Evolutionary conservation across 1,140 invertebrate species (phyloP), one percentile per base, ranked within the genome.

Genomic region (Atopsyche davidsoni): DNA sequence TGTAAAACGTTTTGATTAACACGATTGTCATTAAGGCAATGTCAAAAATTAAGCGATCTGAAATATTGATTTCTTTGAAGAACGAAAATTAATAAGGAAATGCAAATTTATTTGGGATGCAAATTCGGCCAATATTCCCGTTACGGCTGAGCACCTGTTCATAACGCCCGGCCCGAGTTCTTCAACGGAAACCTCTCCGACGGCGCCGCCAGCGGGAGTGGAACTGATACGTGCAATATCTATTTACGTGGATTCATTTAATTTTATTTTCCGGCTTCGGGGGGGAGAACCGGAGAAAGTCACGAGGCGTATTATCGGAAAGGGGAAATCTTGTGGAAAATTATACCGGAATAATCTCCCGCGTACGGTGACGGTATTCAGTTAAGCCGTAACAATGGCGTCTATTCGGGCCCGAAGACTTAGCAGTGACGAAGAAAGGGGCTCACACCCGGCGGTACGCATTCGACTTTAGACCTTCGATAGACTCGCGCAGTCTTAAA

Each of bases 271-370:
- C 44, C 39, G 19, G 34, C 28, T 31, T 28, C 31, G 34, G 38
- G 49, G 28, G 34, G 51, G 43, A 48, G 44, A 36, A 19, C 22
- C 24, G 46, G 36, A 36, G 46, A 55, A 55, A 50, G 53, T 42
- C 47, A 46, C 43, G 38, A 32, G 35, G 18, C 17, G 48, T 17
- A 50, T 50, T 43, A 49, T 31, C 16, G 39, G 1, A 40, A 40
- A 13, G 39, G 39, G 32, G 53, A 55, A 55, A 55, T 55, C 42
- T 55, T 31, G 48, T 50, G 53, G 53, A 55, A 55, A 55, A 55
- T 55, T 55, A 55, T 55, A 43, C 41, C 36, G 43, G 34, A 41
- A 55, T 50, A 55, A 50, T 50, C 46, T 43, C 38, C 25, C 28
- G 2, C 11, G 4, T 18, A 18, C 4, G 16, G 17, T 13, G 22